Conservation (phyloP, 2,888 invertebrate species). For the Brachypterus glaber region DNA sequence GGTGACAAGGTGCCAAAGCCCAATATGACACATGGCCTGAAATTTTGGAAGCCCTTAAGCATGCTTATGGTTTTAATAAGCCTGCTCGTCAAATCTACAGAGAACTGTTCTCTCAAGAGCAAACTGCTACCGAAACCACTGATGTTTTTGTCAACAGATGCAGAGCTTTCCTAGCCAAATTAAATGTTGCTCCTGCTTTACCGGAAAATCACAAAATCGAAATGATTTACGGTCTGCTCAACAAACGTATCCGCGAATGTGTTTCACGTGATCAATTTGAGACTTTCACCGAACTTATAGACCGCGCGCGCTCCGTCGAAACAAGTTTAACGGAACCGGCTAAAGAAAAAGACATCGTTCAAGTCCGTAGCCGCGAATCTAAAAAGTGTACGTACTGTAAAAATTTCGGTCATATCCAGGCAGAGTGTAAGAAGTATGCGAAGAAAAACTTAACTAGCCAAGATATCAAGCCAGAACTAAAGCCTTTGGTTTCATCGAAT, state of each 20-base stretch:
- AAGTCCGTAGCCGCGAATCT: too few relatives aligned
- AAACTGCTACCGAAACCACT: constrained; percentile 9
- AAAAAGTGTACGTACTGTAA: constrained; percentile 9
- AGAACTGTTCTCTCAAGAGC: constrained; percentile 14
- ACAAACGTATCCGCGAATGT: constrained; percentile 1
- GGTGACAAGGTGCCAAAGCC: constrained; percentile 22
- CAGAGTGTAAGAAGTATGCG: constrained; percentile 10
- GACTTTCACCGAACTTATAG: constrained; percentile 7
- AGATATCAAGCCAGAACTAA: neutral
- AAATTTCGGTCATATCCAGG: constrained; percentile 6
- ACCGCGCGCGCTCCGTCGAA: constrained; percentile 9
- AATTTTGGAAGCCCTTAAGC: constrained; percentile 13
- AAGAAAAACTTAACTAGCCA: neutral
- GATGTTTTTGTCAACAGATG: constrained; percentile 11
- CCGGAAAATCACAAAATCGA: constrained; percentile 8
- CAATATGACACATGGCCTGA: constrained; percentile 14
- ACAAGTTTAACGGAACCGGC: constrained; percentile 2
- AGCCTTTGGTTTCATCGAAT: too few relatives aligned
- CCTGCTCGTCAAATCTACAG: constrained; percentile 14
- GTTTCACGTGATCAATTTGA: constrained; percentile 6
- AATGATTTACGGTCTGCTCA: constrained; percentile 11
- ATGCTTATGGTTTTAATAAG: constrained; percentile 15
- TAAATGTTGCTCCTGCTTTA: constrained; percentile 6
- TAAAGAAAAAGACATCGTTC: too few relatives aligned
- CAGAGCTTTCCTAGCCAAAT: constrained; percentile 7